A percentile compares a stretch with the other conserved stretches of the same genome.
phyloP scores from a whole-genome alignment of 1,140 invertebrate genomes.

The Nephotettix cincticeps region DNA sequence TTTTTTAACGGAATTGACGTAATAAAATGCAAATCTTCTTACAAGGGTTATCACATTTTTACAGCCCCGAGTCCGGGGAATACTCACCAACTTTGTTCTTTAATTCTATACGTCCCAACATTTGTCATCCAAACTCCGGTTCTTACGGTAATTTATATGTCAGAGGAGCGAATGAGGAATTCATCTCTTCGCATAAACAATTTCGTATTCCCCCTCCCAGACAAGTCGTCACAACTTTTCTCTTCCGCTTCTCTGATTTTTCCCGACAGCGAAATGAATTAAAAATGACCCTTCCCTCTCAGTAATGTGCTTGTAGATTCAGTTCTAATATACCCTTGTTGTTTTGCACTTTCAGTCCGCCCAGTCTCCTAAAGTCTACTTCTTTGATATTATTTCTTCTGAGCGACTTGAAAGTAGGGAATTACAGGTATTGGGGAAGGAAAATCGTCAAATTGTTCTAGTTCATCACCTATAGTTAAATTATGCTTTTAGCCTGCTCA shows the following conservation, averaged over 20 bases:
- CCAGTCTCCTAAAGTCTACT: too few relatives aligned
- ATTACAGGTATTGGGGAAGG: too few relatives aligned
- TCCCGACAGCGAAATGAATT: not conserved
- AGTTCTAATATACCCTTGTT: not conserved
- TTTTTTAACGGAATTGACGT: not conserved
- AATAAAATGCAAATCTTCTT: conserved; percentile 5
- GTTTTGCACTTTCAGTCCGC: too few relatives aligned
- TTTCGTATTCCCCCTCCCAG: not conserved
- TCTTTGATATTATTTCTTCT: too few relatives aligned
- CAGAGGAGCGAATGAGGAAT: not conserved
- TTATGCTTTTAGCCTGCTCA: too few relatives aligned
- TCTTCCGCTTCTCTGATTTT: conserved; percentile 9
- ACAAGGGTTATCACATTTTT: not conserved
- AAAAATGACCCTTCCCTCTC: not conserved
- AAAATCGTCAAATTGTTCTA: too few relatives aligned
- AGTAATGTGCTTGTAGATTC: not conserved
- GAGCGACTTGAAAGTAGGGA: too few relatives aligned
- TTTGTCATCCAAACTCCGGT: conserved; percentile 11
- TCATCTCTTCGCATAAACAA: not conserved
- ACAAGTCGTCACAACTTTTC: not conserved
- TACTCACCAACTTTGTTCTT: not conserved
- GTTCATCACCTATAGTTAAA: too few relatives aligned
- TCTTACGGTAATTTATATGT: conserved; percentile 4
- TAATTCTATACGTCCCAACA: not conserved
- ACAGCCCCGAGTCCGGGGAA: not conserved